Evolutionary conservation across 2,113 vertebrate genomes (phyloP).

Genomic region (Prolemur simus): DNA sequence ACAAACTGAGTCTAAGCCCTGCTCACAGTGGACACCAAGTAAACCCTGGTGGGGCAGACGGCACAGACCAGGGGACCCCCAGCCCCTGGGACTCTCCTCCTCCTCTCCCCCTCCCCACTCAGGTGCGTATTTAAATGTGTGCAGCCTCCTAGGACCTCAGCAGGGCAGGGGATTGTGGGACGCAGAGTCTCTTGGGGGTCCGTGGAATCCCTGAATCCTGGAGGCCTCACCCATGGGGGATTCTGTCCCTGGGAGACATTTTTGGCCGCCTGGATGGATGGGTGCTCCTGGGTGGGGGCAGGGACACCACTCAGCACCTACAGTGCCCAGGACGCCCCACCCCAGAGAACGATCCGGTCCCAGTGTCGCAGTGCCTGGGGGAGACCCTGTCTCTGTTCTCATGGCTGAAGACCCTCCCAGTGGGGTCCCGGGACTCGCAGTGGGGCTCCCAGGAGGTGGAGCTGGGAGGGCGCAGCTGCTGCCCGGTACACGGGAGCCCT

Average conservation of each 20-base stretch:
- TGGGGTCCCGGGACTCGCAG: neutral
- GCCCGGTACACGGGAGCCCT: neutral
- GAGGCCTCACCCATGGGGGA: neutral
- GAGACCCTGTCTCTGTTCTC: neutral
- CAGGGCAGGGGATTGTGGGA: neutral
- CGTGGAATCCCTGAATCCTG: neutral
- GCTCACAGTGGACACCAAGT: neutral
- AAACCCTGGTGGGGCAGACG: neutral
- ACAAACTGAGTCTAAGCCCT: neutral
- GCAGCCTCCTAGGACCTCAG: neutral
- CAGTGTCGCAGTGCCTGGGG: rapidly evolving
- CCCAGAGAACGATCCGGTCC: neutral
- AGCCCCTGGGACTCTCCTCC: neutral
- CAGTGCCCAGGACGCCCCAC: rapidly evolving
- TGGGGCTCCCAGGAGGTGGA: neutral
- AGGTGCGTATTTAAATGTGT: neutral
- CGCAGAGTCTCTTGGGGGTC: neutral
- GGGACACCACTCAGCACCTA: rapidly evolving
- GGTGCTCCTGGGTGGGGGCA: neutral
- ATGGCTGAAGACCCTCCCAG: no score
- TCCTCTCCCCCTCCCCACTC: neutral
- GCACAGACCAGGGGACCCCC: neutral
- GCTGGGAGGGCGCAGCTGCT: rapidly evolving
- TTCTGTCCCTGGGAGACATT: neutral
- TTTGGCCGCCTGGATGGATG: no score